Conservation (phyloP, 2,797 vertebrate genomes). For the Dicrostonyx torquatus region DNA sequence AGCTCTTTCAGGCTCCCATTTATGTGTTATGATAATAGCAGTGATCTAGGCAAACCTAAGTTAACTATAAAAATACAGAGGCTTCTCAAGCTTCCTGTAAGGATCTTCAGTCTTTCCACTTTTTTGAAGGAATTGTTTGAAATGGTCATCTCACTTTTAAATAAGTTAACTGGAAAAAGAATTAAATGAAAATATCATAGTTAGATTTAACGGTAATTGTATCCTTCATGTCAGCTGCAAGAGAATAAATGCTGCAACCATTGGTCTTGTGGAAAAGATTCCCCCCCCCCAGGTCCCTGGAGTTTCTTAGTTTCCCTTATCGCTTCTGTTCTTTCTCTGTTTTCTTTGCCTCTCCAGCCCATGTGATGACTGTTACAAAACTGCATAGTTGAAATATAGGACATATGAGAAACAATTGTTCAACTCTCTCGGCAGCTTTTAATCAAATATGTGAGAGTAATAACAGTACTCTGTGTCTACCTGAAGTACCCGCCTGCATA, state of each 20-base stretch:
- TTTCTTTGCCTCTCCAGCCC: constrained; percentile 27
- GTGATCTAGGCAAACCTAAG: background rate
- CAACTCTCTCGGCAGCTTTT: constrained; percentile 64
- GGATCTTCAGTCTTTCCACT: constrained; percentile 26
- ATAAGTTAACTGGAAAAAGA: constrained; percentile 75
- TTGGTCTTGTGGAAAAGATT: background rate
- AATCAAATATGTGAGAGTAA: constrained; percentile 62
- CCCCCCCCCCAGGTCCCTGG: background rate
- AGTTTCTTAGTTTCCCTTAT: constrained; percentile 23
- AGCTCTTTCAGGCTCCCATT: constrained; percentile 9
- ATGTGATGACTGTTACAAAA: constrained; percentile 52
- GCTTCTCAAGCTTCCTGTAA: constrained; percentile 6
- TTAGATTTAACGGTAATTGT: constrained; percentile 45
- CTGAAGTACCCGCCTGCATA: constrained; percentile 55
- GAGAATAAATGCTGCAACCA: constrained; percentile 7
- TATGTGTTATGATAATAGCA: background rate
- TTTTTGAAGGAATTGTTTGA: constrained; percentile 50
- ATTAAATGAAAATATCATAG: constrained; percentile 36
- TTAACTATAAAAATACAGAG: constrained; percentile 18
- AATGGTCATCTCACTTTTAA: constrained; percentile 68
- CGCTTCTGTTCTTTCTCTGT: constrained; percentile 14
- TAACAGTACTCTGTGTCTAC: constrained; percentile 77
- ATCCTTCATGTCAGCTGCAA: background rate
- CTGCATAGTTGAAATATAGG: constrained; percentile 64
- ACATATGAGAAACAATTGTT: constrained; percentile 59